Conservation (phyloP, 2,113 vertebrate species). For the Vulpes ferrilata region DNA sequence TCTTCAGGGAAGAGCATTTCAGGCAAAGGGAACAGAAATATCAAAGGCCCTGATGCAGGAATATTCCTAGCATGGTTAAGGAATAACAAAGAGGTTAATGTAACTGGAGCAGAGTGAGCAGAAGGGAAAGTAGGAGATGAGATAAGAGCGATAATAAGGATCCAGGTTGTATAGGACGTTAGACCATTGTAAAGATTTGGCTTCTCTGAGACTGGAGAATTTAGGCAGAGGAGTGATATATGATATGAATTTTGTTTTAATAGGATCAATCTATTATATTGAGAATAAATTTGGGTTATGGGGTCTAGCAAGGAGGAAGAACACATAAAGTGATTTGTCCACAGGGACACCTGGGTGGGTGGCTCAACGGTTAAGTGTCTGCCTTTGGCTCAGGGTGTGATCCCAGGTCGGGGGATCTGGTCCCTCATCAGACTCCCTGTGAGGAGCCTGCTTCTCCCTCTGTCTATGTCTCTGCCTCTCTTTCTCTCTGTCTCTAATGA, state of each 20-base stretch:
- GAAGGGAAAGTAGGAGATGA: background rate
- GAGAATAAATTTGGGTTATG: conserved; percentile 12
- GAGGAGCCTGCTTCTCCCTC: too few species aligned
- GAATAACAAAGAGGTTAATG: background rate
- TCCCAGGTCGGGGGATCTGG: too few species aligned
- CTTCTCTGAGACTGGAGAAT: background rate
- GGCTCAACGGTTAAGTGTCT: too few species aligned
- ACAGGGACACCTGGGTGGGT: background rate
- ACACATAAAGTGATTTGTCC: background rate
- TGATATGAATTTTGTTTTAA: conserved; percentile 9
- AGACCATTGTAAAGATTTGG: background rate
- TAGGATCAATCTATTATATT: background rate
- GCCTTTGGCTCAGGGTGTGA: too few species aligned
- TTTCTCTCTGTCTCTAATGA: too few species aligned
- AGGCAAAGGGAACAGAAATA: conserved; percentile 31
- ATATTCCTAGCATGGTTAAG: background rate
- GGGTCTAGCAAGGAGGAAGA: conserved; percentile 15
- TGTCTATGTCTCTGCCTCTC: too few species aligned
- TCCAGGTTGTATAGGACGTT: background rate
- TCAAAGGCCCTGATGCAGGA: background rate
- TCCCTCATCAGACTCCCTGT: too few species aligned
- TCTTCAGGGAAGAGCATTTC: background rate
- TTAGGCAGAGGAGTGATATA: background rate
- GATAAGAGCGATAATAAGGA: background rate
- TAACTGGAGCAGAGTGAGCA: background rate